Evolutionary conservation across 1,140 invertebrate genomes (phyloP), one percentile per base, ranked within the genome.

Genomic region (Heliconius himera): DNA sequence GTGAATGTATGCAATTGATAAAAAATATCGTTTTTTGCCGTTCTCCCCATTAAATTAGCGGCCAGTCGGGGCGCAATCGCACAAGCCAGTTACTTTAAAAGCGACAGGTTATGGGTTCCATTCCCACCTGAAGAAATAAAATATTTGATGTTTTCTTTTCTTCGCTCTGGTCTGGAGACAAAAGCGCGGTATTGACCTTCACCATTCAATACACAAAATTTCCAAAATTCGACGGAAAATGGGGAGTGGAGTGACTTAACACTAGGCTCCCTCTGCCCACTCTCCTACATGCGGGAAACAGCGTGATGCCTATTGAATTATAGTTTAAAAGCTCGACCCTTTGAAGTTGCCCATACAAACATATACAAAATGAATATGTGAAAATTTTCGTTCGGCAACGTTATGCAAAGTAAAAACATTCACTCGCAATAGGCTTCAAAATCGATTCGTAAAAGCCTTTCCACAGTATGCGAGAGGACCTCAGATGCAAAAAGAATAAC

Each of bases 401-500:
- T 66, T 66, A 66, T 66, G 60, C 60, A 66, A 66, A 66, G 22
- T 66, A 66, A 66, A 66, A 66, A 66, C 60, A 29, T 60, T 60
- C 56, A 66, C 29, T 66, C 60, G 60, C 60, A 29, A 66, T 66
- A 66, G 60, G 60, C 60, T 66, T 66, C 60, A 66, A 66, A 66
- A 66, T 66, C 60, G 60, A 66, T 66, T 29, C 60, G 60, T 66
- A 66, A 66, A 66, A 66, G 60, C 60, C 60, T 66, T 66, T 66
- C 60, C 60, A 66, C 60, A 11, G 26, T 66, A 66, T 66, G 26
- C 26, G 60, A 66, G 60, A 66, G 60, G 60, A 66, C 60, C 60
- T 66, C 60, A 29, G 60, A 66, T 66, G 60, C 60, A 66, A 66
- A 66, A 66, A 66, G 60, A 66, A 66, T 66, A 66, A 66, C 60